Evolutionary conservation across 2,888 invertebrate genomes (phyloP).

Genomic region (Cacoxenus indagator): DNA sequence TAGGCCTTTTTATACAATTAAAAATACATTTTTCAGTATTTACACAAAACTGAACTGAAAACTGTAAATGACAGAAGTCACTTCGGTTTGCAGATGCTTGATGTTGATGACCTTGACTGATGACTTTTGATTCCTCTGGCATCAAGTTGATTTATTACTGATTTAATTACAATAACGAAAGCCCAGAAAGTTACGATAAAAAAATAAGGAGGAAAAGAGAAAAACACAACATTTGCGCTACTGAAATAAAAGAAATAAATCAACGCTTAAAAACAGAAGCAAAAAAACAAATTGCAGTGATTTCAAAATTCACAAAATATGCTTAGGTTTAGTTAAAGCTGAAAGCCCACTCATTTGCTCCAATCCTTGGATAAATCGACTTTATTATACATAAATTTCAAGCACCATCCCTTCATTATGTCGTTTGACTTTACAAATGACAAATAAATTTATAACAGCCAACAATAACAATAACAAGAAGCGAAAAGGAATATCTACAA

Average conservation of each 20-base stretch:
- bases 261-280: no score
- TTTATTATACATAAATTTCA: conserved; percentile 8
- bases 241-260: no score
- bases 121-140: conserved; percentile 8
- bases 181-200: neutral
- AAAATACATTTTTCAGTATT: conserved; percentile 59
- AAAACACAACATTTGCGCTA: no score
- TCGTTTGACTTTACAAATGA: neutral
- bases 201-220: neutral
- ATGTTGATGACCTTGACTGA: conserved; percentile 7
- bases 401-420: neutral
- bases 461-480: neutral
- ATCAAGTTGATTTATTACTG: conserved; percentile 16
- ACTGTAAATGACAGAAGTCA: neutral
- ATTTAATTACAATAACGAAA: conserved; percentile 9
- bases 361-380: neutral
- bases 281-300: no score
- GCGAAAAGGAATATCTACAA: neutral
- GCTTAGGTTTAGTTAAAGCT: no score
- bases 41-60: conserved; percentile 41
- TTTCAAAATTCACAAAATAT: no score
- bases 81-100: neutral
- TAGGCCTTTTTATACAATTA: conserved; percentile 53
- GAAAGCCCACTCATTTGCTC: neutral
- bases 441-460: conserved; percentile 1